Conservation (phyloP, 2,797 vertebrate species). For the Enteromius radiatus region DNA sequence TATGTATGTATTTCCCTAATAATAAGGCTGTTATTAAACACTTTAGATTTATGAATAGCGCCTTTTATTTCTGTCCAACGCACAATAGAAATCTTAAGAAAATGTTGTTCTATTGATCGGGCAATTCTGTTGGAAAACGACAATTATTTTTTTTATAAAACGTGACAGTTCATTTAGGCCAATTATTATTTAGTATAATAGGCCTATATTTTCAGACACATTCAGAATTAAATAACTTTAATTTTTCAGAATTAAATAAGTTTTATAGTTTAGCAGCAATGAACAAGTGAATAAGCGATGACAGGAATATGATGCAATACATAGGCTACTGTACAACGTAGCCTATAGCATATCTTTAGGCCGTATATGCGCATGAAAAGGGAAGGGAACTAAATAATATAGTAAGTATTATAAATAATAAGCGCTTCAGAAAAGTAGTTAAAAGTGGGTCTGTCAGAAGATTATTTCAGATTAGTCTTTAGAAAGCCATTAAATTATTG, state of each 20-base stretch:
- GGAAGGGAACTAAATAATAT: no score
- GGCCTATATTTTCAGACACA: not conserved
- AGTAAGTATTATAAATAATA: not conserved
- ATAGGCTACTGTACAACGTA: not conserved
- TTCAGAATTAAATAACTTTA: not conserved
- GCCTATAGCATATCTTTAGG: not conserved
- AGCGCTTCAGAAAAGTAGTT: not conserved
- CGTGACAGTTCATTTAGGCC: not conserved
- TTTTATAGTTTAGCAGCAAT: no score
- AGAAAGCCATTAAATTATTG: not conserved
- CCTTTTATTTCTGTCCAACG: not conserved
- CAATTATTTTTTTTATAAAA: not conserved
- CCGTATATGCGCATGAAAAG: not conserved
- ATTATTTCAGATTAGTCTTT: not conserved
- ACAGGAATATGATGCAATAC: not conserved
- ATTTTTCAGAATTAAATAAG: no score
- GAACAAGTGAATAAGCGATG: not conserved
- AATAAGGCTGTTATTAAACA: not conserved
- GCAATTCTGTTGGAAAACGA: not conserved
- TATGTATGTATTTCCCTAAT: not conserved
- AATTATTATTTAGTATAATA: not conserved
- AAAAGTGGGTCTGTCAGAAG: not conserved
- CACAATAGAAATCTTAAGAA: not conserved
- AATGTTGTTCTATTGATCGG: not conserved
- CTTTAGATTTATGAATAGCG: not conserved